Evolutionary conservation across 2,797 vertebrate species (phyloP), one percentile per base, ranked within the genome.

Genomic region (Rhyacichthys aspro): DNA sequence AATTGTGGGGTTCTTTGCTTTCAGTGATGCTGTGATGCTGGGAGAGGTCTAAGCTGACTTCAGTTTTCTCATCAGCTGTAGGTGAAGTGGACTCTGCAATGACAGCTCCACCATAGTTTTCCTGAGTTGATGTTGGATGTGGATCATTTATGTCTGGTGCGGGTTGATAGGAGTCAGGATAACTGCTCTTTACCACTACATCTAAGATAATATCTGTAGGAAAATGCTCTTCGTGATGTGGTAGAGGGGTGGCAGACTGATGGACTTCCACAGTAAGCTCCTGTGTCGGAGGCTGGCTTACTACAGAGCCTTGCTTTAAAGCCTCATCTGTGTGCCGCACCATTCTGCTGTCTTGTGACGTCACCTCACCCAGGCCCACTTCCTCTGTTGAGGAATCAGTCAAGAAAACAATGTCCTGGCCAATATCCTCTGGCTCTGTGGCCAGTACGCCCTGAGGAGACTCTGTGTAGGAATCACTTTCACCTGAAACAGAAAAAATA

Each of bases 301-400:
- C 23, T 28, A 33, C 45, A 3, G 73, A 59, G 0, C 44, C 52
- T n/a, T 81, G 77, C 59, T 88, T 78, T 6, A 84, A 65, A 2
- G 91, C 85, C 48, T 90, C 73, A 66, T 86, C 87, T 49, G 93
- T 93, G 65, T 87, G 91, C 14, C 88, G 89, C 44, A 91, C 90
- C 79, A 94, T 93, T 14, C 91, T 84, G 48, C 84, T 89, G 46
- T 59, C 78, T 17, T 86, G 75, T 18, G 82, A 76, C 5, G 74
- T 80, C 19, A 70, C 86, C 52, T 74, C 76, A 34, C 81, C 86
- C 55, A 86, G 73, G 72, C 84, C 7, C 43, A 92, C 85, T 53
- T 95, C 94, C 50, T 94, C 93, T 63, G 93, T 86, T 62, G 92
- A 75, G 37, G 89, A 81, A 70, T 94, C 90, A 32, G 92, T 90